Evolutionary conservation across 2,888 invertebrate genomes (phyloP).

Genomic region (Epistrophe eligans): DNA sequence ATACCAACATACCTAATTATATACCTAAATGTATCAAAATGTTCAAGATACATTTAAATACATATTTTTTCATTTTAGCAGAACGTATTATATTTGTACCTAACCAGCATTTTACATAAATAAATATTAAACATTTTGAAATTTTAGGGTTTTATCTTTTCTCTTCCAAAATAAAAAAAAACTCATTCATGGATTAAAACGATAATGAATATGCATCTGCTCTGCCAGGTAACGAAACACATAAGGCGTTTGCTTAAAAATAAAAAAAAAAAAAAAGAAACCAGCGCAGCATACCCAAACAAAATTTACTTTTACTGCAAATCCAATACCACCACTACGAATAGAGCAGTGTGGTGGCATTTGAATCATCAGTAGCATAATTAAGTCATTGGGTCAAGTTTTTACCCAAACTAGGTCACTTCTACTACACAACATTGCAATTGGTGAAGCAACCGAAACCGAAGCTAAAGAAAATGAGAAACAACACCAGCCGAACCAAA

Average conservation of each 20-base stretch:
- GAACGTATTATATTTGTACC: not conserved
- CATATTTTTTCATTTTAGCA: not conserved
- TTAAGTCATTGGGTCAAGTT: constrained; percentile 82
- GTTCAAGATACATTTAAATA: not conserved
- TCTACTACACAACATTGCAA: constrained; percentile 75
- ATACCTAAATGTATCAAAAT: too few relatives aligned
- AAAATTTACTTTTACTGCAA: constrained; percentile 75
- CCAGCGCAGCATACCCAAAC: constrained; percentile 72
- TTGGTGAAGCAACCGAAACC: constrained; percentile 67
- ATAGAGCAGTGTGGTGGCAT: constrained; percentile 77
- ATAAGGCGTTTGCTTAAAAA: constrained; percentile 22
- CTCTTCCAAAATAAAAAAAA: constrained; percentile 38
- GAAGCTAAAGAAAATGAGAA: constrained; percentile 49
- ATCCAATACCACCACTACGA: constrained; percentile 69
- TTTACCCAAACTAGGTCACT: constrained; percentile 81
- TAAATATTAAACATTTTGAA: not conserved
- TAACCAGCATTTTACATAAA: not conserved
- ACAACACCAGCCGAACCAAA: constrained; percentile 38
- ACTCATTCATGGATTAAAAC: constrained; percentile 1
- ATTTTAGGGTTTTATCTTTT: constrained; percentile 21
- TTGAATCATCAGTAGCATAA: constrained; percentile 78
- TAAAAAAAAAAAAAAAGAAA: constrained; percentile 38
- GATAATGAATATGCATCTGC: constrained; percentile 8
- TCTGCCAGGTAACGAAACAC: constrained; percentile 52
- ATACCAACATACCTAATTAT: too few relatives aligned